Percentiles rank a stretch among this genome's conserved stretches.
Conservation (phyloP, 2,113 vertebrate species). For the Sus scrofa region DNA sequence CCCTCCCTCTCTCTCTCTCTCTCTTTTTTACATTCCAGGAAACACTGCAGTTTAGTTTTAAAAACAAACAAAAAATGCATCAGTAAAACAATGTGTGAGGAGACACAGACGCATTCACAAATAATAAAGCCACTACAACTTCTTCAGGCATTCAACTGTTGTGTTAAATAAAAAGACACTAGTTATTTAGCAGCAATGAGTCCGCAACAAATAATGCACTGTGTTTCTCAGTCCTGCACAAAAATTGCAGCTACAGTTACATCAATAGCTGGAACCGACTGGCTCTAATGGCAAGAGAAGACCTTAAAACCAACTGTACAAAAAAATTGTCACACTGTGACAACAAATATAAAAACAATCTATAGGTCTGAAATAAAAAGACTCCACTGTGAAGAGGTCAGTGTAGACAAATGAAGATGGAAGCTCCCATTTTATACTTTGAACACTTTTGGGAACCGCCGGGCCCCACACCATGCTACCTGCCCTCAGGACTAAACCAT, state of each 20-base stretch:
- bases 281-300: slow-evolving; percentile 93
- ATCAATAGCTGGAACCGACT: slow-evolving; percentile 92
- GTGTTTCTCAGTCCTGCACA: slow-evolving; percentile 93
- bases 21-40: slow-evolving; percentile 91
- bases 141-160: slow-evolving; percentile 91
- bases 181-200: slow-evolving; percentile 99
- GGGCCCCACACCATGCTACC: neutral
- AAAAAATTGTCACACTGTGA: slow-evolving; percentile 93
- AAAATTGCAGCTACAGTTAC: slow-evolving; percentile 93
- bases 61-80: slow-evolving; percentile 88
- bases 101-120: slow-evolving; percentile 94
- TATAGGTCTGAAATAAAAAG: slow-evolving; percentile 92
- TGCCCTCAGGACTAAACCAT: neutral
- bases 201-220: slow-evolving; percentile 98
- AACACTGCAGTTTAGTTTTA: slow-evolving; percentile 89
- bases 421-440: neutral
- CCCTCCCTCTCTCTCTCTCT: too few species aligned
- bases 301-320: slow-evolving; percentile 93
- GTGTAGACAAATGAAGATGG: slow-evolving; percentile 89
- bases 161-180: slow-evolving; percentile 98
- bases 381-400: slow-evolving; percentile 92
- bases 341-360: slow-evolving; percentile 93
- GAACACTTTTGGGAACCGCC: slow-evolving; percentile 28
- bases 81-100: slow-evolving; percentile 89
- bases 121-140: slow-evolving; percentile 92